Evolutionary conservation across 2,888 invertebrate genomes (phyloP).

Genomic region (Xylocampa areola): DNA sequence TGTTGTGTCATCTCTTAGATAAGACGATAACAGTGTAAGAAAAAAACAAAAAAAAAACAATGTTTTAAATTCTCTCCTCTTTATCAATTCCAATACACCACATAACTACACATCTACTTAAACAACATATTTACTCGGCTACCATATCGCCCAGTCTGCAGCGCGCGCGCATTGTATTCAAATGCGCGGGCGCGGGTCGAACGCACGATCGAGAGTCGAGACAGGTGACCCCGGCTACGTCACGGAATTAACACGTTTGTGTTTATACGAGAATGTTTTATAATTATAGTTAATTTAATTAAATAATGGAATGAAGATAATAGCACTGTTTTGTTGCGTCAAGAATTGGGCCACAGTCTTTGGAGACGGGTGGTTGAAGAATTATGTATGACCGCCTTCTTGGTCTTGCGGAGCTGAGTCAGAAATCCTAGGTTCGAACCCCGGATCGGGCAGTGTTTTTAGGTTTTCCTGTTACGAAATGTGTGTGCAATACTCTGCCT

Average conservation of each 20-base stretch:
- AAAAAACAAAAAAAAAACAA: too few relatives aligned
- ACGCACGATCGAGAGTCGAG: slow-evolving; percentile 44
- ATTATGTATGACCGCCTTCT: too few relatives aligned
- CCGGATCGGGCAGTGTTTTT: too few relatives aligned
- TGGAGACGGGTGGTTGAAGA: too few relatives aligned
- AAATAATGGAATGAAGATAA: slow-evolving; percentile 13
- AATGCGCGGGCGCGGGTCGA: slow-evolving; percentile 60
- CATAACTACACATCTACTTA: slow-evolving; percentile 20
- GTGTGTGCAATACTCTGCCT: too few relatives aligned
- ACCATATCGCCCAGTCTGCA: slow-evolving; percentile 36
- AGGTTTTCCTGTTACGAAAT: too few relatives aligned
- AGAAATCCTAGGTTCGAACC: too few relatives aligned
- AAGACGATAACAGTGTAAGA: too few relatives aligned
- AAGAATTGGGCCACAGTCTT: too few relatives aligned
- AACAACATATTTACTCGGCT: slow-evolving; percentile 29
- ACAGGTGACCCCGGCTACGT: slow-evolving; percentile 65
- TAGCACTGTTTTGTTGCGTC: too few relatives aligned
- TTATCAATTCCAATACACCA: slow-evolving; percentile 21
- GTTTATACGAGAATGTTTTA: slow-evolving; percentile 5
- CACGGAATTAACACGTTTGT: slow-evolving; percentile 46
- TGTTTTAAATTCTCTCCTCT: not conserved
- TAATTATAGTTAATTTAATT: slow-evolving; percentile 13
- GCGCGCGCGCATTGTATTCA: slow-evolving; percentile 73
- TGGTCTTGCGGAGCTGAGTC: too few relatives aligned
- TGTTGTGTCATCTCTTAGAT: too few relatives aligned